Percentiles rank a stretch among this genome's conserved stretches.
Conservation (phyloP, 2,113 vertebrate genomes). For the Marmota monax region DNA sequence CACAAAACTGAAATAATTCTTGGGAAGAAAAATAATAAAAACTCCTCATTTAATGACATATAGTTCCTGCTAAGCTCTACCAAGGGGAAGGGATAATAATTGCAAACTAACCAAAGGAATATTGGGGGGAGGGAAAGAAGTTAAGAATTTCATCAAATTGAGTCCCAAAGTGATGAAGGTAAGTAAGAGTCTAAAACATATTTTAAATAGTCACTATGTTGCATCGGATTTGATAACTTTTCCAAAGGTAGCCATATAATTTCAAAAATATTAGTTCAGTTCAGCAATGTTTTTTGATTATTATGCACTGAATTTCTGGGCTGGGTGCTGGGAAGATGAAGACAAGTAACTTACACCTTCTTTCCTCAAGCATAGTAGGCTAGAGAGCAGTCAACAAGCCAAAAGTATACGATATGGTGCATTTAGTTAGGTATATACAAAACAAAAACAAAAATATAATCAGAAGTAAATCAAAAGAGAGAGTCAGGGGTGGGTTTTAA, state of each 20-base stretch:
- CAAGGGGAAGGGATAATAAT: neutral
- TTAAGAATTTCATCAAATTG: neutral
- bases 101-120: neutral
- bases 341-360: neutral
- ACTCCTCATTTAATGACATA: neutral
- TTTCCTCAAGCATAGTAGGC: neutral
- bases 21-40: slow-evolving; percentile 19
- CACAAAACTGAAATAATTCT: neutral
- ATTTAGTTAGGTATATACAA: neutral
- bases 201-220: neutral
- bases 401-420: neutral
- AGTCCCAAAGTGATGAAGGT: neutral
- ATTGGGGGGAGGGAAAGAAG: neutral
- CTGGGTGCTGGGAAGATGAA: neutral
- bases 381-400: neutral
- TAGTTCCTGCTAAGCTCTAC: neutral
- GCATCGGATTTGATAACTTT: neutral
- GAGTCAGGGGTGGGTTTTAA: neutral
- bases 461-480: neutral
- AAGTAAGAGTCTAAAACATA: neutral
- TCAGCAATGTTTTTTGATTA: neutral
- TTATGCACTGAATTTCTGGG: neutral
- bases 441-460: neutral
- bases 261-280: neutral
- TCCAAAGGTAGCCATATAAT: neutral